Conservation (phyloP, 92 coral and sea anemone species). For the Epizoanthus rinbou region DNA sequence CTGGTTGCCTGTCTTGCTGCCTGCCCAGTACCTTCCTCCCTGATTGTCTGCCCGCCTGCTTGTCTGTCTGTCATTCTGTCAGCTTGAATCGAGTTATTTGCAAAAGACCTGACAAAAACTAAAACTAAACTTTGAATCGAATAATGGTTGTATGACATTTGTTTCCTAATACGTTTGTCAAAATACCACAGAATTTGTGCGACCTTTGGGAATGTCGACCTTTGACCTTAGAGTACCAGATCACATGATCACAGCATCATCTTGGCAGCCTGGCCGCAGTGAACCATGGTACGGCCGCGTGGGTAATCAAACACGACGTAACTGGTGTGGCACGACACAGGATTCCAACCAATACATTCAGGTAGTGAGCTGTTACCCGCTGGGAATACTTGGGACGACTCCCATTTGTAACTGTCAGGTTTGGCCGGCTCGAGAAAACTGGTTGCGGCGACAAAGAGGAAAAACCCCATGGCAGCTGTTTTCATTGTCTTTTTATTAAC, state of each 20-base stretch:
- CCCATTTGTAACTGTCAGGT: no score
- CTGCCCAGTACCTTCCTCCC: no score
- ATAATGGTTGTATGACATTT: neutral
- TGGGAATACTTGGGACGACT: neutral
- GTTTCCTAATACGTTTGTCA: neutral
- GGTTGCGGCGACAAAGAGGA: no score
- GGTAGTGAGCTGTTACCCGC: slow-evolving; percentile 24
- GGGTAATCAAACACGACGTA: slow-evolving; percentile 64
- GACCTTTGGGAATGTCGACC: slow-evolving; percentile 35
- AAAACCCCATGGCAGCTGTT: no score
- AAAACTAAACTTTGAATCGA: neutral
- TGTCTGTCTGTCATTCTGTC: neutral
- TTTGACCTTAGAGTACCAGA: slow-evolving; percentile 46
- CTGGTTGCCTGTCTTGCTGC: neutral
- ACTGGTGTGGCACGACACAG: slow-evolving; percentile 66
- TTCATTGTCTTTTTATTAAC: neutral
- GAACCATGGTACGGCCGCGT: slow-evolving; percentile 86
- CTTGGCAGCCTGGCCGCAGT: slow-evolving; percentile 74
- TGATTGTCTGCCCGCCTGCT: neutral
- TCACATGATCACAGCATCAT: slow-evolving; percentile 64
- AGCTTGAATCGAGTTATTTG: no score
- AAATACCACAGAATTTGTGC: neutral
- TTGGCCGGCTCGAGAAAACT: no score
- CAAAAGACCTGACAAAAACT: neutral
- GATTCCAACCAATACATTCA: slow-evolving; percentile 71